A percentile compares a stretch with the other conserved stretches of the same genome.
Evolutionary conservation across 2,797 vertebrate species (phyloP).

Genomic region (Balearica regulorum): DNA sequence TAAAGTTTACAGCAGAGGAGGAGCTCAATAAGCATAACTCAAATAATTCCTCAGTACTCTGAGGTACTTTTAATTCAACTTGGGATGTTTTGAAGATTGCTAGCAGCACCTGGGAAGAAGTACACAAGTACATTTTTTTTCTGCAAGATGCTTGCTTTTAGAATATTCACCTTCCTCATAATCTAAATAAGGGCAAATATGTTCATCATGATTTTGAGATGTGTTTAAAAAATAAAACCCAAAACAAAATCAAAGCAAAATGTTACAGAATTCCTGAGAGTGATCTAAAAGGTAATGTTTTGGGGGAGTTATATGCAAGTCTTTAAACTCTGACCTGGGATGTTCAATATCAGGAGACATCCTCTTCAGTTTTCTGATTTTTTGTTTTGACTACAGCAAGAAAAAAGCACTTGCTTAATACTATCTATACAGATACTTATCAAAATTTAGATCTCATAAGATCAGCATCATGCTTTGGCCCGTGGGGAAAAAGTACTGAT

Average conservation of each 20-base stretch:
- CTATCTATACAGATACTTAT: not conserved
- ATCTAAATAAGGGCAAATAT: not conserved
- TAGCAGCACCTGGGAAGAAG: not conserved
- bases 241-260: not conserved
- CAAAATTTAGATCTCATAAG: not conserved
- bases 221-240: not conserved
- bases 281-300: not conserved
- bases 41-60: not conserved
- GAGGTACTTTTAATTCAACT: not conserved
- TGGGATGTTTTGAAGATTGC: not conserved
- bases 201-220: not conserved
- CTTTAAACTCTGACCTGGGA: not conserved
- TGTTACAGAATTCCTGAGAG: not conserved
- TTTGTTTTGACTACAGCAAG: not conserved
- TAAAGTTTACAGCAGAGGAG: not conserved
- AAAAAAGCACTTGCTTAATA: not conserved
- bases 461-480: not conserved
- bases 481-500: not conserved
- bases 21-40: not conserved
- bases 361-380: not conserved
- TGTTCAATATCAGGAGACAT: not conserved
- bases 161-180: not conserved
- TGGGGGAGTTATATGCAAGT: accelerated
- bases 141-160: not conserved
- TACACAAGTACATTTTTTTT: not conserved